Percentiles rank a stretch among this genome's conserved stretches.
Evolutionary conservation across 64 coral and sea anemone species (phyloP).

Genomic region (Acropora tenuis): DNA sequence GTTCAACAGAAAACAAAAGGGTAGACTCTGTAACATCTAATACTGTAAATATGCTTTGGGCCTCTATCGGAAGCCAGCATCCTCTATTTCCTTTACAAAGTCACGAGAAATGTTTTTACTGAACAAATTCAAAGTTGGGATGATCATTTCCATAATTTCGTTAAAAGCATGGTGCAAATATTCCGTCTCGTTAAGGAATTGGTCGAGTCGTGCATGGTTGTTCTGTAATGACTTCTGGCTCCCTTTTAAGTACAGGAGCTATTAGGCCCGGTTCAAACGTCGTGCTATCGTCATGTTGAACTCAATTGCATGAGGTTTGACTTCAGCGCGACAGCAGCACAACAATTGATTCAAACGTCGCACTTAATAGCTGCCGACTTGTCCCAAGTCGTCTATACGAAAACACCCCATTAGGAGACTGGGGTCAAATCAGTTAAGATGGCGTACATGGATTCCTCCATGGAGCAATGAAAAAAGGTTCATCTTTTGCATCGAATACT

Average conservation of each 20-base stretch:
- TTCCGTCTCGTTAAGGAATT: constrained; percentile 19
- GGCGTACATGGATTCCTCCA: too few species aligned
- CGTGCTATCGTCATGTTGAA: too few species aligned
- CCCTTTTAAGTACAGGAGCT: constrained; percentile 4
- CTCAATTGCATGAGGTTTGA: too few species aligned
- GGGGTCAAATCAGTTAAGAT: too few species aligned
- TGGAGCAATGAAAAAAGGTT: too few species aligned
- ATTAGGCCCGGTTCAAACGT: too few species aligned
- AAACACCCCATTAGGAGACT: too few species aligned
- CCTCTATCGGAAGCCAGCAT: constrained; percentile 14
- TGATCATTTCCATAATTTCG: constrained; percentile 35
- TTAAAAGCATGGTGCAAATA: constrained; percentile 45
- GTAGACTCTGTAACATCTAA: constrained; percentile 28
- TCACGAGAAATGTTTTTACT: constrained; percentile 32
- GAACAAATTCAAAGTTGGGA: constrained; percentile 36
- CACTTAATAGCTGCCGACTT: too few species aligned
- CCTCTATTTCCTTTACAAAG: constrained; percentile 22
- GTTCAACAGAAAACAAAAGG: constrained; percentile 36
- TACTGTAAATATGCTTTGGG: constrained; percentile 37
- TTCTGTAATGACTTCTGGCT: not conserved
- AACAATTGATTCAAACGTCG: too few species aligned
- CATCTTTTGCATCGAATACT: too few species aligned
- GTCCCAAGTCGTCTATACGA: too few species aligned
- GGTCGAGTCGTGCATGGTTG: constrained; percentile 23
- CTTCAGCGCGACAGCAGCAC: too few species aligned